Evolutionary conservation across 2,888 invertebrate species (phyloP), one percentile per base, ranked within the genome.

Genomic region (Lacanobia oleracea): DNA sequence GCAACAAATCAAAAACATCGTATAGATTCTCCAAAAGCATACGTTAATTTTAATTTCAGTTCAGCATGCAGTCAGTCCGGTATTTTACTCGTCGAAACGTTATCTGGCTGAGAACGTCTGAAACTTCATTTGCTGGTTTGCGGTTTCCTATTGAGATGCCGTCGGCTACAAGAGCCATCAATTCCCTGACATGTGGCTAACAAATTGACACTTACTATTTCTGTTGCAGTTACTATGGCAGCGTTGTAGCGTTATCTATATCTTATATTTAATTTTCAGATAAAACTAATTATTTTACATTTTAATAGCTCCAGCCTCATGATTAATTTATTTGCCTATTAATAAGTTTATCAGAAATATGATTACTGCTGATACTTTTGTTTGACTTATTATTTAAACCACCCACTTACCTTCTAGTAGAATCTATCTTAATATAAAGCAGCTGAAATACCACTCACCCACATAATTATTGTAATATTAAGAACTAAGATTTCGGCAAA

Each of bases 81-180:
- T 40, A 79, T 64, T 64, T 72, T 37, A 45, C 27, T 53, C 18
- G 54, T 27, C 18, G 23, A 60, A 53, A 64, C 79, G 54, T 56
- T 61, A 73, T 56, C 57, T 40, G 18, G n/a, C 45, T 45, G 54
- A 51, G 65, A 65, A 79, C 74, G 65, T 56, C 45, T 60, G 40
- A 64, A 79, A 81, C 77, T 81, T 79, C 71, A 71, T 79, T 81
- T 67, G 59, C 66, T 54, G 62, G 81, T 71, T 81, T 81, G 71
- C 21, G 81, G 81, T 81, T 81, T 67, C 63, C 66, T 56, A 77
- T 81, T 67, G 81, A 81, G 72, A 60, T 59, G 65, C 64, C 70
- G 62, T 59, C 57, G 54, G 66, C 71, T 71, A 51, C 65, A 76
- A 75, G 53, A 51, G 54, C 82, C 82, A 60, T 81, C 77, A 81